Conservation (phyloP, 2,113 vertebrate genomes). For the Bos taurus region ARS-UCD2.0 NC_037357.1:55077501-55078000, state of each 20-base stretch:
- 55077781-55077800: neutral
- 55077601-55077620: neutral
- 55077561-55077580: neutral
- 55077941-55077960: neutral
- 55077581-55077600: neutral
- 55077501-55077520: neutral
- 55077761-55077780: neutral
- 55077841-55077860: neutral
- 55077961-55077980: neutral
- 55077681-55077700: neutral
- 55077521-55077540: neutral
- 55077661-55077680: neutral
- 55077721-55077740: neutral
- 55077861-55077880: neutral
- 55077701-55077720: neutral
- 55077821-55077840: neutral
- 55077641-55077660: neutral
- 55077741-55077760: neutral
- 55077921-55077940: neutral
- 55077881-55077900: neutral
- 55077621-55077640: neutral
- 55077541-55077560: neutral
- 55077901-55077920: neutral
- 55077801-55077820: neutral
- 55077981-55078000: neutral